Evolutionary conservation across 2,797 vertebrate genomes (phyloP).

Genomic region (Acanthurus tractus): DNA sequence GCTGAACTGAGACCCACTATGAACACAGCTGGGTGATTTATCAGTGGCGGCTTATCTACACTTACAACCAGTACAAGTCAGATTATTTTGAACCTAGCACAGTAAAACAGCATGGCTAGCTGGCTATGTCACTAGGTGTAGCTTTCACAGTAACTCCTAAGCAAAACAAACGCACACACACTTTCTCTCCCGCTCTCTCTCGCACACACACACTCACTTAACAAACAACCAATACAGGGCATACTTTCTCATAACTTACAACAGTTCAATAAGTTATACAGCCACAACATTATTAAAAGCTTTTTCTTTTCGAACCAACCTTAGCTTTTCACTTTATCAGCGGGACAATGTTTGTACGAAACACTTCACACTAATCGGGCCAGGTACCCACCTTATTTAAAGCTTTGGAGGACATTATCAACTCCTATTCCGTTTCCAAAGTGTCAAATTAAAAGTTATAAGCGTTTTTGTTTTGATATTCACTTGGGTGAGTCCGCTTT

Average conservation of each 20-base stretch:
- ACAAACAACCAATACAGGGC: slow-evolving; percentile 9
- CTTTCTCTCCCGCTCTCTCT: neutral
- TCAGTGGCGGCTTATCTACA: slow-evolving; percentile 19
- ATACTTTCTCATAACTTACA: slow-evolving; percentile 10
- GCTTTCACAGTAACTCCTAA: slow-evolving; percentile 44
- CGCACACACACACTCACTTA: neutral
- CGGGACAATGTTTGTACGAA: neutral
- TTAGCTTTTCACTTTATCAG: slow-evolving; percentile 24
- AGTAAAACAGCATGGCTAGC: slow-evolving; percentile 34
- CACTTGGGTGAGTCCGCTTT: slow-evolving; percentile 66
- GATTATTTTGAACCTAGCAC: slow-evolving; percentile 2
- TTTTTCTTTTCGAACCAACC: neutral
- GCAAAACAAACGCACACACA: neutral
- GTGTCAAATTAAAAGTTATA: slow-evolving; percentile 69
- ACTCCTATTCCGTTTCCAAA: slow-evolving; percentile 70
- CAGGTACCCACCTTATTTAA: slow-evolving; percentile 90
- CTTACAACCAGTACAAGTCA: neutral
- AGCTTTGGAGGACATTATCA: slow-evolving; percentile 94
- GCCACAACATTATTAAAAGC: neutral
- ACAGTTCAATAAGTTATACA: slow-evolving; percentile 19
- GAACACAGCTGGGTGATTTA: slow-evolving; percentile 28
- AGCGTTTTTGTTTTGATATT: slow-evolving; percentile 54
- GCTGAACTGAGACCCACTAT: slow-evolving; percentile 29
- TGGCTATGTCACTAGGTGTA: slow-evolving; percentile 35
- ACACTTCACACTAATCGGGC: slow-evolving; percentile 19